A percentile compares a stretch with the other conserved stretches of the same genome.
Evolutionary conservation across 2,888 invertebrate genomes (phyloP).

Genomic region (Poecilus cupreus): DNA sequence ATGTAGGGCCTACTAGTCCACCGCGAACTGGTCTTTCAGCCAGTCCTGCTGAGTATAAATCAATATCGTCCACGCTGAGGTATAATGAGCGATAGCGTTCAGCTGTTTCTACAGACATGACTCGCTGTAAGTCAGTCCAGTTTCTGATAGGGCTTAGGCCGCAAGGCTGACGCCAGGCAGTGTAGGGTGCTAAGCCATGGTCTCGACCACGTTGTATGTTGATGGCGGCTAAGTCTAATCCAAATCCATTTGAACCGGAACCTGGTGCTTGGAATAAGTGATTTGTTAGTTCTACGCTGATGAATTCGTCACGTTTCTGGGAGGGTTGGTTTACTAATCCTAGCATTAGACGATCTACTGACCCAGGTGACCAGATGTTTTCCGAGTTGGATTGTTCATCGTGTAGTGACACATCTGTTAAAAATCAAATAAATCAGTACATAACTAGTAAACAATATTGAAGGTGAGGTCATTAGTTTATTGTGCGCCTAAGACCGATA

Average conservation of each 20-base stretch:
- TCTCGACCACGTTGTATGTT: constrained; percentile 92
- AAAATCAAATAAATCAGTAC: not conserved
- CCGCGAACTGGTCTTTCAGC: constrained; percentile 87
- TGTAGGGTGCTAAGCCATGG: constrained; percentile 89
- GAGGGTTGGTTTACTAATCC: constrained; percentile 86
- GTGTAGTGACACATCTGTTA: constrained; percentile 85
- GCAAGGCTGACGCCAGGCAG: constrained; percentile 87
- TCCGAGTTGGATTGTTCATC: constrained; percentile 83
- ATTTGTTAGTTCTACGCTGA: constrained; percentile 87
- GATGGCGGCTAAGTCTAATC: constrained; percentile 91
- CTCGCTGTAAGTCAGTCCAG: constrained; percentile 83
- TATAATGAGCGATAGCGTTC: constrained; percentile 76
- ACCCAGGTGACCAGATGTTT: constrained; percentile 84
- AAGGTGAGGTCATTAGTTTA: not conserved
- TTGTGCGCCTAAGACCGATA: too few species aligned
- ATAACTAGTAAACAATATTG: not conserved
- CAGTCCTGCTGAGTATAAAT: constrained; percentile 88
- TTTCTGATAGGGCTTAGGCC: constrained; percentile 79
- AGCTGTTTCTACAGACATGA: constrained; percentile 80
- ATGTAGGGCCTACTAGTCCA: constrained; percentile 89
- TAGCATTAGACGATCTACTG: constrained; percentile 85
- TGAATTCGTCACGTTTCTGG: constrained; percentile 87
- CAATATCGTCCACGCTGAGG: constrained; percentile 86
- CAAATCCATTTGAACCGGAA: constrained; percentile 71
- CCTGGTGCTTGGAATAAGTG: constrained; percentile 85